Evolutionary conservation across 1,140 invertebrate genomes (phyloP).

Genomic region (Olivierus martensii): DNA sequence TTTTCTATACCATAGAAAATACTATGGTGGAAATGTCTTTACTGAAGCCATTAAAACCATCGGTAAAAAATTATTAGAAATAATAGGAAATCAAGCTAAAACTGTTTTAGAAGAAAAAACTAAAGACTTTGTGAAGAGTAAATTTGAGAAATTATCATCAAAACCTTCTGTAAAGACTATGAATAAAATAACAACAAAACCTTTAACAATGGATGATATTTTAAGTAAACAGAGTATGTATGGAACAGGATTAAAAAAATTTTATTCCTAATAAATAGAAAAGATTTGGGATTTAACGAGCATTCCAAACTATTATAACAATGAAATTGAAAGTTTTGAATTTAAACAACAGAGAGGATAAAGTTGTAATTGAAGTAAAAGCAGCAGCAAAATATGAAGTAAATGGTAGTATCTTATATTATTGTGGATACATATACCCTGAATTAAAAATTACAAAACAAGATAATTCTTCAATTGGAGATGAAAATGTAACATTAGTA

Average conservation of each 20-base stretch:
- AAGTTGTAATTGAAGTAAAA: background rate
- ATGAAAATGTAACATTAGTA: constrained; percentile 1
- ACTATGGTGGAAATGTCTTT: background rate
- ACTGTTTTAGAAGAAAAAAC: background rate
- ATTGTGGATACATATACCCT: background rate
- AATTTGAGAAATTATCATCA: background rate
- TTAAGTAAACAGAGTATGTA: too few relatives aligned
- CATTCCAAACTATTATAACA: background rate
- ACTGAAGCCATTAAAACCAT: background rate
- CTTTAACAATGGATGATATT: too few relatives aligned
- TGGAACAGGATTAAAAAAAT: background rate
- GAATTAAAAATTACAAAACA: background rate
- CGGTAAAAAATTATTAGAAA: background rate
- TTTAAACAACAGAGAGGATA: background rate
- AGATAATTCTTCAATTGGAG: background rate
- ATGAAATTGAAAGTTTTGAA: background rate
- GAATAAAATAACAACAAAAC: too few relatives aligned
- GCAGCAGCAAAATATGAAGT: background rate
- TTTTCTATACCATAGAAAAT: background rate
- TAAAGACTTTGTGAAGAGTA: background rate
- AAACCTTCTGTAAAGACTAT: too few relatives aligned
- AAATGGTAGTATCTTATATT: background rate
- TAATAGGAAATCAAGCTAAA: background rate
- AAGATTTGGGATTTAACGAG: background rate
- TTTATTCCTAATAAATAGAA: background rate